Percentiles rank a stretch among this genome's conserved stretches.
Evolutionary conservation across 2,113 vertebrate genomes (phyloP).

Genomic region (Thunnus thynnus): DNA sequence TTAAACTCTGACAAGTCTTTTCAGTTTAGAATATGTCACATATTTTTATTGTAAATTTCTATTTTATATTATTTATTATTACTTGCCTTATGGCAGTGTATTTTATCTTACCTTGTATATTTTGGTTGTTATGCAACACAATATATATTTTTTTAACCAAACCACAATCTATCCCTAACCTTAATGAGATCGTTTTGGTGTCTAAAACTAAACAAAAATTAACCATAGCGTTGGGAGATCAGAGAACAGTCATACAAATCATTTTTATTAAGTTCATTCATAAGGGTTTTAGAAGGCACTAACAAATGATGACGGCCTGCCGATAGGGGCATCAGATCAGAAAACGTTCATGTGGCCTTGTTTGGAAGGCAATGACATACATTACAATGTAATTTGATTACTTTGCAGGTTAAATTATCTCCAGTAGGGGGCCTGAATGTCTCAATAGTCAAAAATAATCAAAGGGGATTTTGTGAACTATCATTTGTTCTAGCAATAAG

Average conservation of each 20-base stretch:
- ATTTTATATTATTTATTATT: too few species aligned
- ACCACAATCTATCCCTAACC: too few species aligned
- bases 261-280: not conserved
- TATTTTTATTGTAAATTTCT: too few species aligned
- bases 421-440: not conserved
- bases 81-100: too few species aligned
- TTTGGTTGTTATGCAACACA: too few species aligned
- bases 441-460: slow-evolving; percentile 5
- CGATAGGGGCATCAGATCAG: not conserved
- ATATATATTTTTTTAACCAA: too few species aligned
- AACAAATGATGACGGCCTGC: not conserved
- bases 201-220: too few species aligned
- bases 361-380: not conserved
- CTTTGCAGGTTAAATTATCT: not conserved
- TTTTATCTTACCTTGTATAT: too few species aligned
- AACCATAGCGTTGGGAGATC: too few species aligned
- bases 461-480: slow-evolving; percentile 18
- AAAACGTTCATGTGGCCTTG: not conserved
- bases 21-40: too few species aligned
- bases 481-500: slow-evolving; percentile 13
- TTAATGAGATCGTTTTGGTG: too few species aligned
- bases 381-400: not conserved
- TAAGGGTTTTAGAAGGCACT: not conserved
- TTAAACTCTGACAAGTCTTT: too few species aligned
- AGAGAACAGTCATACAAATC: not conserved